phyloP scores from a whole-genome alignment of 2,797 vertebrate genomes.

The Lemur catta region DNA sequence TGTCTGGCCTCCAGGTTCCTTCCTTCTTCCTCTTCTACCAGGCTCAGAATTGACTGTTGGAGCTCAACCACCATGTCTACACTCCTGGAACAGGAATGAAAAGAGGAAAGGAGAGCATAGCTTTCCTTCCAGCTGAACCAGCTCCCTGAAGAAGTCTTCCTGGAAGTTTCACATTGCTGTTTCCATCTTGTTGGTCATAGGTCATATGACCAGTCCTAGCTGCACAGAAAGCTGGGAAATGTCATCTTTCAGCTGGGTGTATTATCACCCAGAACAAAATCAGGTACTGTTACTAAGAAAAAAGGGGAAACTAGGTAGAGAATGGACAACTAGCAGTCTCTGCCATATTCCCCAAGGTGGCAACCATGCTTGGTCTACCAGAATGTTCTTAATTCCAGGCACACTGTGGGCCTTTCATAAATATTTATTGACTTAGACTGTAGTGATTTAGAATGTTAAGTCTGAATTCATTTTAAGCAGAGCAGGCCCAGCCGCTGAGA shows the following conservation, averaged over 20 bases:
- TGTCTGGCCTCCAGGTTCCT: neutral
- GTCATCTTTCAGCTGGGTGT: neutral
- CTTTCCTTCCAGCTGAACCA: neutral
- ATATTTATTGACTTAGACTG: neutral
- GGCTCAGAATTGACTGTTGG: neutral
- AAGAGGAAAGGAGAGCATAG: neutral
- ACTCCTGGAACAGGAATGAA: neutral
- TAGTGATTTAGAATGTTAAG: neutral
- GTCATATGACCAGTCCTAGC: neutral
- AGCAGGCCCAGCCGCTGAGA: neutral
- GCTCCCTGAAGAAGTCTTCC: neutral
- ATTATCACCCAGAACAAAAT: neutral
- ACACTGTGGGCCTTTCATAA: neutral
- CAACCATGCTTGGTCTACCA: neutral
- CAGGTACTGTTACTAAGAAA: neutral
- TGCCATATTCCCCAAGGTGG: neutral
- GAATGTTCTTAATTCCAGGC: neutral
- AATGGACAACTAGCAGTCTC: neutral
- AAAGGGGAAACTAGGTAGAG: neutral
- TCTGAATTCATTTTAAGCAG: neutral
- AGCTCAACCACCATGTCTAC: neutral
- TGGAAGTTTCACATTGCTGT: neutral
- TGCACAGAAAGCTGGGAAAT: neutral
- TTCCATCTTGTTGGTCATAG: neutral
- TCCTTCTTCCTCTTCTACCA: neutral